Evolutionary conservation across 2,888 invertebrate species (phyloP).

Genomic region (Ormia ochracea): DNA sequence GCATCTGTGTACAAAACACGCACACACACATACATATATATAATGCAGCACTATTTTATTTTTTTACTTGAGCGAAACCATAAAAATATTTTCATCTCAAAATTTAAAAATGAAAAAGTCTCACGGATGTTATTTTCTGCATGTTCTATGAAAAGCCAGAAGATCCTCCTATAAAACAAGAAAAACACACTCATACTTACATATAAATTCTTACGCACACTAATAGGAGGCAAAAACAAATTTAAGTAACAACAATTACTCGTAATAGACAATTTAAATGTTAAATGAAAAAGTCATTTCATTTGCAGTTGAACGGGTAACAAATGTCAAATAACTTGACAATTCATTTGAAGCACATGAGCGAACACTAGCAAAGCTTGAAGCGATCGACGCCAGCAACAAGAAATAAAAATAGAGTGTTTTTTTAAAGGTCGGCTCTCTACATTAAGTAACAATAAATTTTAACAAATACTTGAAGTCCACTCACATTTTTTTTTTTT

Average conservation of each 20-base stretch:
- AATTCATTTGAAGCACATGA: slow-evolving; percentile 12
- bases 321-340: slow-evolving; percentile 54
- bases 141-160: slow-evolving; percentile 22
- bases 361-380: background rate
- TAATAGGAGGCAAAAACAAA: background rate
- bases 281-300: slow-evolving; percentile 57
- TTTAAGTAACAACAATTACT: slow-evolving; percentile 29
- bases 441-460: background rate
- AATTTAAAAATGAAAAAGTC: slow-evolving; percentile 23
- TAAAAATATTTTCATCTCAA: slow-evolving; percentile 16
- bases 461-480: background rate
- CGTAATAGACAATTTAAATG: slow-evolving; percentile 56
- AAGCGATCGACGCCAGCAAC: background rate
- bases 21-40: background rate
- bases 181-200: background rate
- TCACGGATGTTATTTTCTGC: slow-evolving; percentile 32
- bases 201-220: too few species aligned
- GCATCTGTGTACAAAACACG: too few species aligned
- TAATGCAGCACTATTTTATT: slow-evolving; percentile 33
- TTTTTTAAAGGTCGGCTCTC: background rate
- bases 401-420: background rate
- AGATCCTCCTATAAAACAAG: background rate
- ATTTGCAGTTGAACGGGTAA: slow-evolving; percentile 45
- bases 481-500: too few species aligned
- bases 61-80: slow-evolving; percentile 27